Evolutionary conservation across 2,113 vertebrate genomes (phyloP).

Genomic region (Leucosticte australis): DNA sequence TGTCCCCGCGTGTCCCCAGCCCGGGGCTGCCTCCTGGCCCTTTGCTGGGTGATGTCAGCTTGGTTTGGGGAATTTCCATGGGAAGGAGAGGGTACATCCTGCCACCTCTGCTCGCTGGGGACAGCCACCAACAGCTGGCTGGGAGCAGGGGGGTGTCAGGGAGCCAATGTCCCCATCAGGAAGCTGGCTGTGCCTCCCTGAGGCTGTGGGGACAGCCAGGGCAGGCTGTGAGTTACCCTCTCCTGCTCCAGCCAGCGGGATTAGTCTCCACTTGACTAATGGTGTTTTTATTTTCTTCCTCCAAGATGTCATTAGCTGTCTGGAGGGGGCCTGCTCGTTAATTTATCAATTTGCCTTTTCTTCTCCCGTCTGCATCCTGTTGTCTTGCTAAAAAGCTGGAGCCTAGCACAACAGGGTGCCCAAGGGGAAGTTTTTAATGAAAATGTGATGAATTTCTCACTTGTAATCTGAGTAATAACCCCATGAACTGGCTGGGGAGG

Average conservation of each 20-base stretch:
- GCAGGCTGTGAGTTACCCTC: neutral
- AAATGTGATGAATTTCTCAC: constrained; percentile 40
- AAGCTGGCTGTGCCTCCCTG: neutral
- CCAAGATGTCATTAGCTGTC: neutral
- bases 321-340: constrained; percentile 8
- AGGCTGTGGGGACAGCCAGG: neutral
- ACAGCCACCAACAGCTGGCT: neutral
- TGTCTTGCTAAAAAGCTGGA: neutral
- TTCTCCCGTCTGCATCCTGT: neutral
- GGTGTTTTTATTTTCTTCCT: constrained; percentile 37
- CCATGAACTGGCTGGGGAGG: neutral
- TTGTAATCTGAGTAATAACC: constrained; percentile 14
- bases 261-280: constrained; percentile 1
- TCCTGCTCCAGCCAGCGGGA: neutral
- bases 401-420: neutral
- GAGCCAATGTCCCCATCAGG: rapidly evolving
- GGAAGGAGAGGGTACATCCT: neutral
- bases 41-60: neutral
- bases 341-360: neutral
- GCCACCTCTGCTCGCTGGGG: neutral
- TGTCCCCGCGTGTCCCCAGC: neutral
- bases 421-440: constrained; percentile 36
- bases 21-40: neutral
- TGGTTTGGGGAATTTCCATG: rapidly evolving
- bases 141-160: neutral